Evolutionary conservation across 2,888 invertebrate genomes (phyloP).

Genomic region (Pemphredon lugubris): DNA sequence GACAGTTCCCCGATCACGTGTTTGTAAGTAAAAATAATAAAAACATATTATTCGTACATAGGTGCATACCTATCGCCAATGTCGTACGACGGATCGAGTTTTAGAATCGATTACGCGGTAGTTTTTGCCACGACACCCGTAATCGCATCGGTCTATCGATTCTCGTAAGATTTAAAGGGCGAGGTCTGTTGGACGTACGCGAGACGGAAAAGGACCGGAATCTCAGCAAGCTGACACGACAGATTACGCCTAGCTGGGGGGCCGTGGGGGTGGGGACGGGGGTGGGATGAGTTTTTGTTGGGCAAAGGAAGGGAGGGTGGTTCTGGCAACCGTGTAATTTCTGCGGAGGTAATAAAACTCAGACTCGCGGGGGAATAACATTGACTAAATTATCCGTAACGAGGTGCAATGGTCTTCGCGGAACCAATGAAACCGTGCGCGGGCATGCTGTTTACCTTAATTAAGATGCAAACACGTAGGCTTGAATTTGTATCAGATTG

Average conservation of each 20-base stretch:
- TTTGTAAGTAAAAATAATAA: too few relatives aligned
- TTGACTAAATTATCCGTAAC: conserved; percentile 73
- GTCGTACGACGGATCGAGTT: too few relatives aligned
- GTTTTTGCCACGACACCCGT: too few relatives aligned
- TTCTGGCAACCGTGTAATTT: conserved; percentile 68
- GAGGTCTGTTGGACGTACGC: background rate
- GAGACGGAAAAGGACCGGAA: conserved; percentile 13
- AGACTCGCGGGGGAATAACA: conserved; percentile 68
- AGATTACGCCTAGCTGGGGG: conserved; percentile 10
- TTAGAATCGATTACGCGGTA: too few relatives aligned
- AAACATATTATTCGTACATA: too few relatives aligned
- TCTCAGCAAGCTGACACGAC: conserved; percentile 12
- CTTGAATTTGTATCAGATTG: too few relatives aligned
- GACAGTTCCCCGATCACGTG: too few relatives aligned
- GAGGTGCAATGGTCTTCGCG: conserved; percentile 51
- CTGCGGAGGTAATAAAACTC: conserved; percentile 73
- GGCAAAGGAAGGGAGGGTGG: conserved; percentile 35
- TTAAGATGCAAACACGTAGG: conserved; percentile 23
- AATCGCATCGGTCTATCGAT: too few relatives aligned
- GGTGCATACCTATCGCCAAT: too few relatives aligned
- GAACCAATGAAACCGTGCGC: conserved; percentile 9
- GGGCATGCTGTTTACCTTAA: conserved; percentile 27
- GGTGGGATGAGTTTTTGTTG: conserved; percentile 43
- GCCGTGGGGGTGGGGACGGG: conserved; percentile 12
- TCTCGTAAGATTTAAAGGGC: background rate